Evolutionary conservation across 1,140 invertebrate species (phyloP).

Genomic region (Myzus persicae): DNA sequence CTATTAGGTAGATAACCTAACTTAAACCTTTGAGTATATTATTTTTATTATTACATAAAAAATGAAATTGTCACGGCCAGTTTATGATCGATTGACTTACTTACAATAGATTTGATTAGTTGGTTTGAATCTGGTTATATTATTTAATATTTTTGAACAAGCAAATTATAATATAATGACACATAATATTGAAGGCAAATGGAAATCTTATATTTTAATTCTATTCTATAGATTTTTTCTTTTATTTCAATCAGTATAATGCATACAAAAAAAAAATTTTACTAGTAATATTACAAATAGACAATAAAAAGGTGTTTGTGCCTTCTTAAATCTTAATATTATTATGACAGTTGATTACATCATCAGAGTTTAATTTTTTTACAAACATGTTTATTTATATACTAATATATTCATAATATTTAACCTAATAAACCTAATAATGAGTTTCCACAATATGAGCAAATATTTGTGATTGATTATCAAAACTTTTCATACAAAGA

Average conservation of each 20-base stretch:
- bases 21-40: neutral
- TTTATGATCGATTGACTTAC: neutral
- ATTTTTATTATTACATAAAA: neutral
- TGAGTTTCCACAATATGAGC: slow-evolving; percentile 45
- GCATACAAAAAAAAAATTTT: too few species aligned
- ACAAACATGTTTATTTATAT: neutral
- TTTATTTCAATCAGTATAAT: neutral
- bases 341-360: neutral
- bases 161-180: neutral
- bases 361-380: neutral
- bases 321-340: too few species aligned
- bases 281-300: neutral
- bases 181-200: neutral
- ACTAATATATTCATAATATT: neutral
- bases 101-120: neutral
- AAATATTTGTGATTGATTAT: slow-evolving; percentile 5
- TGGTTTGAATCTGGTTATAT: neutral
- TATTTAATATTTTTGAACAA: neutral
- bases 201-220: too few species aligned
- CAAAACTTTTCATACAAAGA: slow-evolving; percentile 18
- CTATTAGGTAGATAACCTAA: neutral
- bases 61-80: neutral
- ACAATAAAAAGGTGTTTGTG: too few species aligned
- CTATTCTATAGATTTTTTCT: too few species aligned
- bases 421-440: neutral